Evolutionary conservation across 2,888 invertebrate genomes (phyloP).

Genomic region (Drosophila yooni): DNA sequence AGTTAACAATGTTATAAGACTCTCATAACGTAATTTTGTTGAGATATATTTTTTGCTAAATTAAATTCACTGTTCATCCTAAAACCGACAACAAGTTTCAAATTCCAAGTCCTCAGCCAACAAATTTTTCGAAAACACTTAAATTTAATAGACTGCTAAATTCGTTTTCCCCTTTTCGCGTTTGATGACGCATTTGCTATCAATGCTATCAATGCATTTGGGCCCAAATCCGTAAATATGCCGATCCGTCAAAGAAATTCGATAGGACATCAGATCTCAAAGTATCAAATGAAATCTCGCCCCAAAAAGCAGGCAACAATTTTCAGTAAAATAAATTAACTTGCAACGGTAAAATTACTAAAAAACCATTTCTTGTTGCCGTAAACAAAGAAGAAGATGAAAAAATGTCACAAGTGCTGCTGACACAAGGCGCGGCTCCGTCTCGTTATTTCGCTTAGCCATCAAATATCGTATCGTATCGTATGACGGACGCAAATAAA

Average conservation of each 20-base stretch:
- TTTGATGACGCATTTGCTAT: constrained; percentile 32
- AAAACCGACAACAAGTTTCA: neutral
- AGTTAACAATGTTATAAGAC: neutral
- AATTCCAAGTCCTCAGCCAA: neutral
- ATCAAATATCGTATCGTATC: constrained; percentile 56
- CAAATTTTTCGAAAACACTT: neutral
- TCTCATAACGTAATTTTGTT: neutral
- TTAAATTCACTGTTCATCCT: neutral
- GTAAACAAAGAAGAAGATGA: constrained; percentile 1
- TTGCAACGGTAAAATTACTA: constrained; percentile 51
- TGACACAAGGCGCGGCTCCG: constrained; percentile 41
- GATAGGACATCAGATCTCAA: constrained; percentile 38
- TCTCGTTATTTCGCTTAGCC: constrained; percentile 45
- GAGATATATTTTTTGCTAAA: neutral
- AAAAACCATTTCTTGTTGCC: constrained; percentile 2
- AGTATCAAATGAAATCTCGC: constrained; percentile 9
- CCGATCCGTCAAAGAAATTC: constrained; percentile 28
- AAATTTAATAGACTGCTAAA: constrained; percentile 28
- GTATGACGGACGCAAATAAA: constrained; percentile 57
- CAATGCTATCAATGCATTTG: constrained; percentile 22
- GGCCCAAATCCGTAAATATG: constrained; percentile 22
- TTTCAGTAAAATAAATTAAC: constrained; percentile 28
- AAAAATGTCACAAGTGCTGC: constrained; percentile 47
- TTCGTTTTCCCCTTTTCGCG: neutral
- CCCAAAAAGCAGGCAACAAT: constrained; percentile 32